Conservation (phyloP, 2,113 vertebrate genomes). For the Mobula hypostoma region DNA sequence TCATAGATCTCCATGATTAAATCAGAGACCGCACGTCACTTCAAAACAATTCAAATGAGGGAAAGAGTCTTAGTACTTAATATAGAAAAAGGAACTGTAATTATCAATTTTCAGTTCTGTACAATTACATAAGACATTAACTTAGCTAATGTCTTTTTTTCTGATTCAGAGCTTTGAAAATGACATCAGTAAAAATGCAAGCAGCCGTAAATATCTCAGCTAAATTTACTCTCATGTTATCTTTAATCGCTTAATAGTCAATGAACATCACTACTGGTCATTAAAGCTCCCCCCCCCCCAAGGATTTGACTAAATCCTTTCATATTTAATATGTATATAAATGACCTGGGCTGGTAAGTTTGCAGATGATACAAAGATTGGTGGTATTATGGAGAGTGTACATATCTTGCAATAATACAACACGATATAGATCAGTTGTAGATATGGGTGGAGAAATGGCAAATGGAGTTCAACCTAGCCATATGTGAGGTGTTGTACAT, state of each 20-base stretch:
- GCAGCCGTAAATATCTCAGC: background rate
- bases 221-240: background rate
- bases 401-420: no score
- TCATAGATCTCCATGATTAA: background rate
- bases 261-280: background rate
- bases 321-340: no score
- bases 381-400: no score
- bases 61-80: background rate
- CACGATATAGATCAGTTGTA: no score
- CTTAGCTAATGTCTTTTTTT: background rate
- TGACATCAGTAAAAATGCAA: background rate
- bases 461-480: no score
- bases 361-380: no score
- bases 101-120: constrained; percentile 7
- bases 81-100: background rate
- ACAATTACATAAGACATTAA: background rate
- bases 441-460: no score
- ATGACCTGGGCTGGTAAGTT: no score
- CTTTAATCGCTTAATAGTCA: background rate
- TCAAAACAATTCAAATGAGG: constrained; percentile 14
- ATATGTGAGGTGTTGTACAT: no score
- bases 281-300: background rate
- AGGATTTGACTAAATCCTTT: background rate
- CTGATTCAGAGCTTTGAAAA: background rate
- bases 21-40: constrained; percentile 34